A percentile compares a stretch with the other conserved stretches of the same genome.
Evolutionary conservation across 2,888 invertebrate species (phyloP).

Genomic region (Lasioglossum morio): DNA sequence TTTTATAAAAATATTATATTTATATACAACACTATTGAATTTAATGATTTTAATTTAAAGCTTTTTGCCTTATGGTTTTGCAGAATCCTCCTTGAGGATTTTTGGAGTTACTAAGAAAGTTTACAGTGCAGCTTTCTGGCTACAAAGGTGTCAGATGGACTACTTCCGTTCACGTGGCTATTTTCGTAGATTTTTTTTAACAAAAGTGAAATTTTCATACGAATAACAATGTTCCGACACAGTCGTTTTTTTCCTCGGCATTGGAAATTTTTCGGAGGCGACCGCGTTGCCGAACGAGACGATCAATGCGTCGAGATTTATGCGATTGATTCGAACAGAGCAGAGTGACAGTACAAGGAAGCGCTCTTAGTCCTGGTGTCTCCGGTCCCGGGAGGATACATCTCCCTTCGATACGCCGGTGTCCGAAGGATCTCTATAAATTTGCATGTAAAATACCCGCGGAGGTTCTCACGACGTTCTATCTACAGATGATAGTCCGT

Average conservation of each 20-base stretch:
- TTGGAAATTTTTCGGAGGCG: slow-evolving; percentile 64
- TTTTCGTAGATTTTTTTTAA: neutral
- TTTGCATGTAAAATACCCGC: slow-evolving; percentile 84
- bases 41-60: no score
- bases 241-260: neutral
- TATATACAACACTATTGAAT: no score
- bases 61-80: no score
- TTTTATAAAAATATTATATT: no score
- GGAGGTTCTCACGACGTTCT: slow-evolving; percentile 76
- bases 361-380: slow-evolving; percentile 84
- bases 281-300: slow-evolving; percentile 69
- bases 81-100: no score
- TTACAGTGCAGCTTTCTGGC: neutral
- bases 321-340: slow-evolving; percentile 84
- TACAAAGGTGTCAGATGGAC: neutral
- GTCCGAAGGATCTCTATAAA: slow-evolving; percentile 85
- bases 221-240: neutral
- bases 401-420: slow-evolving; percentile 76
- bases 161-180: slow-evolving; percentile 2
- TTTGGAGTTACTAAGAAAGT: no score
- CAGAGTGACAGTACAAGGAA: slow-evolving; percentile 85
- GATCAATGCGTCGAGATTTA: slow-evolving; percentile 82
- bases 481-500: slow-evolving; percentile 60
- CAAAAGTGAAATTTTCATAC: neutral
- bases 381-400: slow-evolving; percentile 80